Base-by-base conservation (phyloP, 2,797 vertebrate species). In the Cyclopterus lumpus region DNA sequence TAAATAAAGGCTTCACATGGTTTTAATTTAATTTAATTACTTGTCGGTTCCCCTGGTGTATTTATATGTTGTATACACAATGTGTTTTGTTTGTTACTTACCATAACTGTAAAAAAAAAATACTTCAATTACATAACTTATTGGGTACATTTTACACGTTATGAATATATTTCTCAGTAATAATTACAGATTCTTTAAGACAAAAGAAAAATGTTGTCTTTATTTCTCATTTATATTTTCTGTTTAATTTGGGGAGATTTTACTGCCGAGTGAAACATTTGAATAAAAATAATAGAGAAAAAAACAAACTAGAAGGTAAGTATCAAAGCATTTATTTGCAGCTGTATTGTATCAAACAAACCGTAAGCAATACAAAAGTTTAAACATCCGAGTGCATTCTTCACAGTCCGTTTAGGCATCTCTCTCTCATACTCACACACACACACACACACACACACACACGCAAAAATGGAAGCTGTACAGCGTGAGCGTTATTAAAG, bases 271-370 rank as follows among this genome's bases (percentile, higher is more conserved):
- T 53, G 6, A n/a, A n/a, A 62, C n/a, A 44, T n/a, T 51, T 40
- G 1, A 54, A 16, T 14, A n/a, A 14, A 15, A 15, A 3, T 48
- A 30, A 28, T 5, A 77, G 3, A 55, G 20, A 62, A 28, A 36
- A 9, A 42, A 38, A 42, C 30, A 74, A 58, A 66, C 0, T n/a
- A 10, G 12, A 71, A 44, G 28, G 6, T 30, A n/a, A 71, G 16
- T 60, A 68, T 68, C 6, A 60, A 67, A 67, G 9, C 5, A n/a
- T 89, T 89, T 89, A 89, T 85, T 84, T 32, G 36, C 30, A 58
- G 57, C n/a, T 66, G 16, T n/a, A 53, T 44, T 48, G 71, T 42
- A 65, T 54, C 66, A 55, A 81, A 66, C 36, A 75, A 65, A 36
- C 63, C 0, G 5, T 46, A 7, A 71, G 34, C 46, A 68, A 28